Percentiles rank a stretch among this genome's conserved stretches.
Evolutionary conservation across 2,113 vertebrate genomes (phyloP).

Genomic region (Amphiprion ocellaris): DNA sequence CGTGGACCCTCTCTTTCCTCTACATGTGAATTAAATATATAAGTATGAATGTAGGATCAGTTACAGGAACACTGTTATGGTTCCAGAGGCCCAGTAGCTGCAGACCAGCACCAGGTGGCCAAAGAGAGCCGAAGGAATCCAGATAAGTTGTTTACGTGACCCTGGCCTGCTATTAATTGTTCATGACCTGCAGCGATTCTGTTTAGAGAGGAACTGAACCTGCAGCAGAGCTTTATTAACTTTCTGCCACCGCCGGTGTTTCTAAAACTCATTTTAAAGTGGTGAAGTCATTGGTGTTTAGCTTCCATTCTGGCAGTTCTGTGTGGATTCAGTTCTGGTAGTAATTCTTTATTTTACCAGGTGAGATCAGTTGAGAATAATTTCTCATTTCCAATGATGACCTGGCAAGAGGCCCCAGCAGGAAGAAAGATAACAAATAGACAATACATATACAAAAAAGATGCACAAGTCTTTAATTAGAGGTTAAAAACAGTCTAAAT

Average conservation of each 20-base stretch:
- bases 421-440: too few species aligned
- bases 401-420: too few species aligned
- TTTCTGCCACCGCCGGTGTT: conserved; percentile 14
- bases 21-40: background rate
- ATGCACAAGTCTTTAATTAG: too few species aligned
- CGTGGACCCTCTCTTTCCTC: too few species aligned
- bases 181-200: conserved; percentile 30
- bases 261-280: conserved; percentile 7
- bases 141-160: conserved; percentile 62
- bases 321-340: too few species aligned
- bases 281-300: background rate
- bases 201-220: conserved; percentile 60
- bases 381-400: too few species aligned
- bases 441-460: too few species aligned
- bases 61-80: conserved; percentile 14
- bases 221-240: conserved; percentile 29
- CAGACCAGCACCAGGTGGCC: conserved; percentile 49
- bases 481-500: too few species aligned
- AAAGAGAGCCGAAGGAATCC: conserved; percentile 40
- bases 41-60: background rate
- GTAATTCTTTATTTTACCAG: too few species aligned
- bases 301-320: background rate
- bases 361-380: too few species aligned
- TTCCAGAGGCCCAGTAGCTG: conserved; percentile 21
- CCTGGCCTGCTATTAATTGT: conserved; percentile 39